phyloP scores from a whole-genome alignment of 30 jellyfish, hydroid and myxozoan species.

The Pseudorhiza aurosa region DNA sequence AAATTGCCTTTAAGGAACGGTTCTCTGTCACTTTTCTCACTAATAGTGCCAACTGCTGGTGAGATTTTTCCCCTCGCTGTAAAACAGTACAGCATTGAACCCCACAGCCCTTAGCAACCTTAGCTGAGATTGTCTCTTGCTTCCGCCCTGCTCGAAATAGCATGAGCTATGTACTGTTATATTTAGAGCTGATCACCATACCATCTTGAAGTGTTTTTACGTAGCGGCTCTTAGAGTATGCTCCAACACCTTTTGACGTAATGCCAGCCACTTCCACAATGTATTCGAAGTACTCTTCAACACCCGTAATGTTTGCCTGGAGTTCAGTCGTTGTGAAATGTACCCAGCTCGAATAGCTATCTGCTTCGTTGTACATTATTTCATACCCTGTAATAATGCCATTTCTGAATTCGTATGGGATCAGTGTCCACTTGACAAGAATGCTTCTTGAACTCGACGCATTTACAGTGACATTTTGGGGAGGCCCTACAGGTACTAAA shows the following conservation, averaged over 20 bases:
- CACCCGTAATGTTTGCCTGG: background rate
- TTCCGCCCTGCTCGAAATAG: too few relatives aligned
- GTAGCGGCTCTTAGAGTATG: background rate
- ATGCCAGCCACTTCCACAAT: slow-evolving; percentile 17
- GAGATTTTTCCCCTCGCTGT: too few relatives aligned
- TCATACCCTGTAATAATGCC: slow-evolving; percentile 8
- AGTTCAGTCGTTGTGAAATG: background rate
- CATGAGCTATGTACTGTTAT: too few relatives aligned
- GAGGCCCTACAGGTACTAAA: slow-evolving; percentile 16
- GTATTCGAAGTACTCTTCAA: slow-evolving; percentile 29
- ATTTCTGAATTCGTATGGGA: slow-evolving; percentile 21
- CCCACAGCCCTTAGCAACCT: too few relatives aligned
- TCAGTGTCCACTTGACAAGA: slow-evolving; percentile 2
- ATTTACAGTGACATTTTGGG: slow-evolving; percentile 16
- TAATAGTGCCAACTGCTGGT: too few relatives aligned
- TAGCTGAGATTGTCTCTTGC: too few relatives aligned
- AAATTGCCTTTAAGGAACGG: too few relatives aligned
- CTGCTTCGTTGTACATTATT: slow-evolving; percentile 13
- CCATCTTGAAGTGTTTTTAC: slow-evolving; percentile 32
- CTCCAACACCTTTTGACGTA: slow-evolving; percentile 29
- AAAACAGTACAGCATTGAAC: too few relatives aligned
- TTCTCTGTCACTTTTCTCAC: too few relatives aligned
- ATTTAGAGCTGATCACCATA: background rate
- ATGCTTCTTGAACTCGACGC: slow-evolving; percentile 12
- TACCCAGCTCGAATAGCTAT: background rate